A percentile compares a stretch with the other conserved stretches of the same genome.
Evolutionary conservation across 1,140 invertebrate genomes (phyloP).

Genomic region (Grapholita molesta): DNA sequence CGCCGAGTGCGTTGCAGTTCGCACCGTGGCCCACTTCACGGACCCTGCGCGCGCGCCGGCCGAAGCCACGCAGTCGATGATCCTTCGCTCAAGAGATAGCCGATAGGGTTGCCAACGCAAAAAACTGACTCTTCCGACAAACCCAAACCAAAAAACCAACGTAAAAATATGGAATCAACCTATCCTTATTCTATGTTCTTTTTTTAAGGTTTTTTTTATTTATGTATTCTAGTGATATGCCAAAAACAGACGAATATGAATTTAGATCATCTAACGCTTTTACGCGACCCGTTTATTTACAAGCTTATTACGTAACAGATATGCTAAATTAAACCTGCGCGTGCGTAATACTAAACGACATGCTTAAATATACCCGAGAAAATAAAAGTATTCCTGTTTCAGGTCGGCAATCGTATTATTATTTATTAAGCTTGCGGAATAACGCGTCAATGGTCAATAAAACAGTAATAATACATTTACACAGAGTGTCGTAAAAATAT

Average conservation of each 20-base stretch:
- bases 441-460: constrained; percentile 11
- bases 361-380: not conserved
- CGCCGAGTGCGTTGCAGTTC: not conserved
- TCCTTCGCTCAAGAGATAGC: not conserved
- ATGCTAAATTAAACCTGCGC: not conserved
- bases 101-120: not conserved
- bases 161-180: not conserved
- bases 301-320: not conserved
- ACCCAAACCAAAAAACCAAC: not conserved
- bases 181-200: too few relatives aligned
- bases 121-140: not conserved
- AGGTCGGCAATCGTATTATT: not conserved
- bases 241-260: not conserved
- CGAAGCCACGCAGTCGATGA: not conserved
- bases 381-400: not conserved
- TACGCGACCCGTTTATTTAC: not conserved
- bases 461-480: constrained; percentile 9
- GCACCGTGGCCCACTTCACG: not conserved
- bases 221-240: not conserved
- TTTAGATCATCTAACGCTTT: not conserved
- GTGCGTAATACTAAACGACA: not conserved
- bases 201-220: not conserved
- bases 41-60: too few relatives aligned
- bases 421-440: not conserved
- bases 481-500: not conserved